phyloP scores from a whole-genome alignment of 2,113 vertebrate genomes.

The Arizona elegans region DNA sequence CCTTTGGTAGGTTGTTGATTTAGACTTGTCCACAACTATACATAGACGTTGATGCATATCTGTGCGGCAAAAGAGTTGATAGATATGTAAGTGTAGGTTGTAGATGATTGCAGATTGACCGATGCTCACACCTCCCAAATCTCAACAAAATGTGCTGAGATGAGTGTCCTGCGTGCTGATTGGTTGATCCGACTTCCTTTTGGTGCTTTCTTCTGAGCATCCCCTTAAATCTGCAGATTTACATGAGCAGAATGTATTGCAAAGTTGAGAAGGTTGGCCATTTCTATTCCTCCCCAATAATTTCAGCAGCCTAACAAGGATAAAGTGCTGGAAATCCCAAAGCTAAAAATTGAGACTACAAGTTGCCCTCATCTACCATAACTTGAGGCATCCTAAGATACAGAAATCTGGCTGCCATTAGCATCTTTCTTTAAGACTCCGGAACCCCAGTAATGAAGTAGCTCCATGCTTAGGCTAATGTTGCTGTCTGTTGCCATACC shows the following conservation, averaged over 20 bases:
- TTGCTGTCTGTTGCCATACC: neutral
- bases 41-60: neutral
- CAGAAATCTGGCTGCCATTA: neutral
- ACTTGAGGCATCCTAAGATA: neutral
- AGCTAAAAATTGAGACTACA: neutral
- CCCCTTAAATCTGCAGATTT: neutral
- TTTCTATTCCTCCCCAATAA: neutral
- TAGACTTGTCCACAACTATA: neutral
- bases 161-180: neutral
- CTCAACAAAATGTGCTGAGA: neutral
- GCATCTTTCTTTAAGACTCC: neutral
- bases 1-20: neutral
- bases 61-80: neutral
- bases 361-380: neutral
- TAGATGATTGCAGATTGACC: neutral
- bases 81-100: neutral
- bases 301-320: neutral
- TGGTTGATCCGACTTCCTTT: neutral
- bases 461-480: neutral
- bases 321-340: neutral
- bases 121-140: neutral
- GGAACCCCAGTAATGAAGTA: neutral
- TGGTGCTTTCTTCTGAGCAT: neutral
- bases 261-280: neutral
- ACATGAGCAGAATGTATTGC: neutral